Evolutionary conservation across 1,140 invertebrate species (phyloP), one percentile per base, ranked within the genome.

Genomic region (Melanaphis sacchari): DNA sequence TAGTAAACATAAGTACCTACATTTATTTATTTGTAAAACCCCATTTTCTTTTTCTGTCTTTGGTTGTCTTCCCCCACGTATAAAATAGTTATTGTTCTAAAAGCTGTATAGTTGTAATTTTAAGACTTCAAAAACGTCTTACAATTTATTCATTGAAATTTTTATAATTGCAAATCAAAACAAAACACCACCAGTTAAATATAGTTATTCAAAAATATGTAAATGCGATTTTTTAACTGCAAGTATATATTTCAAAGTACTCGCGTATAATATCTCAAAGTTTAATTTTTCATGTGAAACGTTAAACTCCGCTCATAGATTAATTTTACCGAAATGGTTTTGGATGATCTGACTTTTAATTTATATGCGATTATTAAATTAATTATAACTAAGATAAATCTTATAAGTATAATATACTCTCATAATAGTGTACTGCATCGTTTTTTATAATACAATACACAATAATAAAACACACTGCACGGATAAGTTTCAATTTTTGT

Each of bases 221-320:
- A 76, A n/a, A n/a, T n/a, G n/a, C 2, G 6, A n/a, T 76, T 76
- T 31, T 18, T 76, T 18, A 2, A n/a, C 11, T 76, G 31, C 2
- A 76, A 76, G 59, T 76, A n/a, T 76, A 76, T n/a, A n/a, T n/a
- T 76, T 76, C n/a, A 76, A 76, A 76, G 59, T 76, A 66, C 59
- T n/a, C 11, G 0, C 31, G 4, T 66, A 15, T 76, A 36, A n/a
- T 36, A 15, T n/a, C 31, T 76, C n/a, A 5, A n/a, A 36, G n/a
- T 76, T 76, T n/a, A n/a, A 36, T 76, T n/a, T 18, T 76, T 76
- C n/a, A 6, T 76, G 15, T 76, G n/a, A 76, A 66, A 76, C 11
- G 9, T 59, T 59, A 59, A 59, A 31, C 8, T 31, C 54, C 54
- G 9, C 31, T 31, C 31, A 76, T n/a, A n/a, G 18, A 4, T 18